Evolutionary conservation across 92 coral and sea anemone genomes (phyloP).

Genomic region (Heliopora coerulea): DNA sequence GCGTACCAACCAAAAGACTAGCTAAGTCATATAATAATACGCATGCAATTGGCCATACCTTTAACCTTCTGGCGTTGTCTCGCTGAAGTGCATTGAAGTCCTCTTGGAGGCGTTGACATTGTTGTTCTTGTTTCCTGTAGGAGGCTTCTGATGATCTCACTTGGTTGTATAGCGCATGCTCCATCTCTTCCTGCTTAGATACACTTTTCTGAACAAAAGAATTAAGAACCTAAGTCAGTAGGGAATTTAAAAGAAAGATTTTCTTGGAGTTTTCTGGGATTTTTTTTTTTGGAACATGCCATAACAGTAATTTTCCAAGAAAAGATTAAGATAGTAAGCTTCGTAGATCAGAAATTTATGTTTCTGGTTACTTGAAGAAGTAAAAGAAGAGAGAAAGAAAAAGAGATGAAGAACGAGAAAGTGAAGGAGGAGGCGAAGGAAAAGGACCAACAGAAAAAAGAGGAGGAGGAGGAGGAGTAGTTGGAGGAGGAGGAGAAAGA

Average conservation of each 20-base stretch:
- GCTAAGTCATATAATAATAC: too few relatives aligned
- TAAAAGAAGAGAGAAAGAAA: not conserved
- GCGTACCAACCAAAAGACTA: too few relatives aligned
- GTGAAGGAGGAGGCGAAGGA: not conserved
- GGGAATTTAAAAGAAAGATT: too few relatives aligned
- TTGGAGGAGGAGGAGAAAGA: too few relatives aligned
- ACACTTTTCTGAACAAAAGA: conserved; percentile 70
- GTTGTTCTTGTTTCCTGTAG: conserved; percentile 93
- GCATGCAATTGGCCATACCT: conserved; percentile 54
- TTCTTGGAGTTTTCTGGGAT: too few relatives aligned
- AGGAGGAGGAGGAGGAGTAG: too few relatives aligned
- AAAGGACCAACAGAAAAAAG: too few relatives aligned
- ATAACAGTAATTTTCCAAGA: too few relatives aligned
- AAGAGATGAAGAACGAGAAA: not conserved
- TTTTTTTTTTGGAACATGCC: too few relatives aligned
- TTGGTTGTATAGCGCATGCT: conserved; percentile 96
- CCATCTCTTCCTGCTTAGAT: conserved; percentile 87
- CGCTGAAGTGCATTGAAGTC: conserved; percentile 64
- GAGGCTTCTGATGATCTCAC: conserved; percentile 94
- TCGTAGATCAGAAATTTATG: too few relatives aligned
- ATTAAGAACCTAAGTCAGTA: not conserved
- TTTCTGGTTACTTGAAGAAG: too few relatives aligned
- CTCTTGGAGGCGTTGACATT: conserved; percentile 65
- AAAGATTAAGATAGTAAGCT: too few relatives aligned
- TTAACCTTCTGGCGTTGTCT: conserved; percentile 74